Evolutionary conservation across 1,140 invertebrate genomes (phyloP).

Genomic region (Chlorops oryzae): DNA sequence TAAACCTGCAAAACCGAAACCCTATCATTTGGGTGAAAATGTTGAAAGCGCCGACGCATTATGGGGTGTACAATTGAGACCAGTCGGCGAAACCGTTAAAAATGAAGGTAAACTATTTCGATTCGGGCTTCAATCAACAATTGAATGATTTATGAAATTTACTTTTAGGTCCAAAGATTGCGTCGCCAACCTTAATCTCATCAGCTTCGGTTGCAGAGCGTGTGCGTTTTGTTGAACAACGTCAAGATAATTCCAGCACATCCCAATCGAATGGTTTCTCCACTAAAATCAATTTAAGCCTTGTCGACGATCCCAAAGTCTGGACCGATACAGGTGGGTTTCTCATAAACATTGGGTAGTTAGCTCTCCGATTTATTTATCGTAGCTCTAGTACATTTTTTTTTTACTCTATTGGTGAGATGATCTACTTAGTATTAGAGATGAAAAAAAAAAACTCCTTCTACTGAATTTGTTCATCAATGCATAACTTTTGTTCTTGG

Average conservation of each 20-base stretch:
- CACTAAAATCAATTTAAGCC: slow-evolving; percentile 53
- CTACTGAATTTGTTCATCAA: too few relatives aligned
- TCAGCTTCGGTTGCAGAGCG: slow-evolving; percentile 48
- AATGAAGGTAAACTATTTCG: too few relatives aligned
- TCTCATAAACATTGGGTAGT: neutral
- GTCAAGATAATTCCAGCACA: slow-evolving; percentile 32
- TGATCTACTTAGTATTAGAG: too few relatives aligned
- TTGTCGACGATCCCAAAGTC: slow-evolving; percentile 23
- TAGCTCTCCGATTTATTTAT: slow-evolving; percentile 10
- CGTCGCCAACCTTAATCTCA: too few relatives aligned
- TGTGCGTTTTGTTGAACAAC: slow-evolving; percentile 40
- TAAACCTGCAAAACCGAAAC: slow-evolving; percentile 62
- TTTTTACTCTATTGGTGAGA: too few relatives aligned
- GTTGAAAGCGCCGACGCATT: slow-evolving; percentile 49
- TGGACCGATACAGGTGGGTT: slow-evolving; percentile 40
- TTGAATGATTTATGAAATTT: too few relatives aligned
- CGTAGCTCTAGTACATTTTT: too few relatives aligned
- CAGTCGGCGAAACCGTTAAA: slow-evolving; percentile 31
- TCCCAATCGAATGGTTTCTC: slow-evolving; percentile 52
- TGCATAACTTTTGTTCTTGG: too few relatives aligned
- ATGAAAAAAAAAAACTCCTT: too few relatives aligned
- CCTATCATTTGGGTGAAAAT: slow-evolving; percentile 61
- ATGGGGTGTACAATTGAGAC: slow-evolving; percentile 50
- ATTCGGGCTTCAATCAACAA: neutral
- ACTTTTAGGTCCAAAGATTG: too few relatives aligned